Percentiles rank a stretch among this genome's conserved stretches.
phyloP scores from a whole-genome alignment of 2,797 vertebrate genomes.

The Eurystomus glaucurus region DNA sequence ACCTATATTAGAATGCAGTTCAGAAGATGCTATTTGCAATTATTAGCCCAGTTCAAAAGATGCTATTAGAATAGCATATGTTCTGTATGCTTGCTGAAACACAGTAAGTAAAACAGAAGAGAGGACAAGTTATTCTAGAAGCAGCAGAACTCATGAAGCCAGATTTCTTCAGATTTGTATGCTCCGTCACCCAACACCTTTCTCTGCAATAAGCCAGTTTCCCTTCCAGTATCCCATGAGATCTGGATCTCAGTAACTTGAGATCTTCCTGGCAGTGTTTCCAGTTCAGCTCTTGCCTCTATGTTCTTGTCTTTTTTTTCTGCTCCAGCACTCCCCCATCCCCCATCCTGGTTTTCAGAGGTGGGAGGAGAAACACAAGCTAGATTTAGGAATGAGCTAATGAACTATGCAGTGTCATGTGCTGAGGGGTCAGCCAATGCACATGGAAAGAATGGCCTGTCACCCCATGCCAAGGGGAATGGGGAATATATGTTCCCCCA shows the following conservation, averaged over 20 bases:
- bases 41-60: background rate
- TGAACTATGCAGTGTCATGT: fast-evolving
- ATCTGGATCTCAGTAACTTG: background rate
- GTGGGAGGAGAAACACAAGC: background rate
- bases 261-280: background rate
- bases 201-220: background rate
- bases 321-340: too few relatives aligned
- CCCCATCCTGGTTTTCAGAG: background rate
- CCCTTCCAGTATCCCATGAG: background rate
- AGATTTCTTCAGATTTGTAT: background rate
- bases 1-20: background rate
- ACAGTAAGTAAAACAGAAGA: fast-evolving
- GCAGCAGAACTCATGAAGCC: background rate
- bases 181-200: background rate
- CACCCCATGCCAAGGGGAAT: fast-evolving
- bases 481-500: background rate
- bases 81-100: background rate
- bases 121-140: background rate
- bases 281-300: background rate
- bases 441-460: fast-evolving
- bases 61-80: background rate
- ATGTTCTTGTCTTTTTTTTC: background rate
- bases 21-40: background rate
- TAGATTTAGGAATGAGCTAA: background rate
- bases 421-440: fast-evolving